A percentile compares a stretch with the other conserved stretches of the same genome.
These are phyloP conservation scores for Phortica variegata DNA, from an alignment of 1,140 invertebrate species.

Conservation along the genomic window DNA sequence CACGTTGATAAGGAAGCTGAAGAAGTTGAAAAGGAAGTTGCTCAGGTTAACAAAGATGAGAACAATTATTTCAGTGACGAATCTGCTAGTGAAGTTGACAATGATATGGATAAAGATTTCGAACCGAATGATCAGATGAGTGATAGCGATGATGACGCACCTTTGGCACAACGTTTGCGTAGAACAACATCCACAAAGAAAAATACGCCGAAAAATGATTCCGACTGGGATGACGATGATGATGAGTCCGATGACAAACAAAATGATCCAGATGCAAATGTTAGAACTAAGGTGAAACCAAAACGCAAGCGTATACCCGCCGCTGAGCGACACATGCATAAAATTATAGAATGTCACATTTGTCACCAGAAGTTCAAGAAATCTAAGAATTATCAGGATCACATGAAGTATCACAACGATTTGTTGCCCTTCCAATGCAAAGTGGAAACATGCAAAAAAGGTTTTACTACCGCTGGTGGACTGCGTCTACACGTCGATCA, in stretches of 20 bases:
- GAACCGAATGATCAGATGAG: slow-evolving; percentile 36
- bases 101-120: slow-evolving; percentile 26
- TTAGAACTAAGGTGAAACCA: slow-evolving; percentile 16
- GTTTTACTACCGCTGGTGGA: slow-evolving; percentile 48
- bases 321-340: slow-evolving; percentile 36
- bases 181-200: slow-evolving; percentile 2
- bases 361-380: slow-evolving; percentile 54
- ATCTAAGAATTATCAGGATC: slow-evolving; percentile 44
- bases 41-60: slow-evolving; percentile 18
- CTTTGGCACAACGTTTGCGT: slow-evolving; percentile 35
- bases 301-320: slow-evolving; percentile 34
- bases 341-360: slow-evolving; percentile 49
- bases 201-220: slow-evolving; percentile 10
- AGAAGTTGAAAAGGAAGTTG: slow-evolving; percentile 30
- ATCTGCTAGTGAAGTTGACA: slow-evolving; percentile 18
- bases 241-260: no score
- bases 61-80: slow-evolving; percentile 17
- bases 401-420: slow-evolving; percentile 53
- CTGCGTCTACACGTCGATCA: slow-evolving; percentile 46
- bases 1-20: slow-evolving; percentile 47
- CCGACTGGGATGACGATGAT: slow-evolving; percentile 16
- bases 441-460: slow-evolving; percentile 43
- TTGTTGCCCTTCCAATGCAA: slow-evolving; percentile 46
- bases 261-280: background rate
- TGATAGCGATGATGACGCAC: slow-evolving; percentile 41